These are phyloP conservation scores for Euproctis similis DNA, from an alignment of 2,888 invertebrate species.

Conservation along the genomic window DNA sequence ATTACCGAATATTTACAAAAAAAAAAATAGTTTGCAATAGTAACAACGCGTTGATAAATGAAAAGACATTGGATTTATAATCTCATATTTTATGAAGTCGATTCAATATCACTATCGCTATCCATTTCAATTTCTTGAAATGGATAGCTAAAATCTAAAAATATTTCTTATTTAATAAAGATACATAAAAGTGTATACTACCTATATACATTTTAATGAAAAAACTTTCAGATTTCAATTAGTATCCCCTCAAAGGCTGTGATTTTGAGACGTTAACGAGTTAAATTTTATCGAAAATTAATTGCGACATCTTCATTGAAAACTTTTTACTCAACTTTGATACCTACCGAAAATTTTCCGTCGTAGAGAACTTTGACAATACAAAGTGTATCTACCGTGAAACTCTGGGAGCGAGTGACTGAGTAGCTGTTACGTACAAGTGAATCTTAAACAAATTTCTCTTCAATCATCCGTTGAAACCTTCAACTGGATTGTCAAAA, in stretches of 20 bases:
- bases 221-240: conserved; percentile 70
- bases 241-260: conserved; percentile 57
- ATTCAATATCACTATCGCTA: no score
- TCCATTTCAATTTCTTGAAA: no score
- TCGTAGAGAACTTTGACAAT: conserved; percentile 50
- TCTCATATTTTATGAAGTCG: no score
- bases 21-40: no score
- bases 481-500: conserved; percentile 33
- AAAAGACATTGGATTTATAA: no score
- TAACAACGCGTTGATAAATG: no score
- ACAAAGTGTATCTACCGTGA: conserved; percentile 41
- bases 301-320: conserved; percentile 73
- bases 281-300: conserved; percentile 74
- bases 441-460: conserved; percentile 44
- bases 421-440: conserved; percentile 36
- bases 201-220: conserved; percentile 66
- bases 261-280: conserved; percentile 70
- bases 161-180: no score
- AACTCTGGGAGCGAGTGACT: conserved; percentile 34
- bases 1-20: no score
- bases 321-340: conserved; percentile 62
- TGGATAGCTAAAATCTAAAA: no score
- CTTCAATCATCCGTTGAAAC: conserved; percentile 36
- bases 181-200: no score
- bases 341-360: conserved; percentile 63